These are phyloP conservation scores for Hyperoodon ampullatus DNA, from an alignment of 2,113 vertebrate species.

Conservation along the genomic window DNA sequence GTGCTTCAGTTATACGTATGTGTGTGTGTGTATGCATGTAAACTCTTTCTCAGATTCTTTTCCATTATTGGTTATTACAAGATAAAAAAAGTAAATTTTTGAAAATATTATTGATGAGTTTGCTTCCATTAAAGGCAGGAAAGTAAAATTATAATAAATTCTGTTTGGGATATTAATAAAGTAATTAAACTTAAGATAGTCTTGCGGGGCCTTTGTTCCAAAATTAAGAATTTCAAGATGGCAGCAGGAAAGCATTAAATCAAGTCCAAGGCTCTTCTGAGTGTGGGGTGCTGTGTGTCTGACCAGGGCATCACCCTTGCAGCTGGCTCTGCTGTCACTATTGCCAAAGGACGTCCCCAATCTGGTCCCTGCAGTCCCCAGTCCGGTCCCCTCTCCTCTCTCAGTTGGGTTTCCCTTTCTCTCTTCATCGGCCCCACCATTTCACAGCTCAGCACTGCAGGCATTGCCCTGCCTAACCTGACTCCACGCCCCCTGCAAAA, in stretches of 20 bases:
- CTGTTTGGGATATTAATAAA: neutral
- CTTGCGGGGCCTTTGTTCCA: too few species aligned
- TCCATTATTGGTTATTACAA: too few species aligned
- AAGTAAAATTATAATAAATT: neutral
- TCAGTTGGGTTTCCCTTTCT: neutral
- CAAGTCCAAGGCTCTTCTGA: rapidly evolving
- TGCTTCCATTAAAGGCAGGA: neutral
- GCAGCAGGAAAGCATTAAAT: neutral
- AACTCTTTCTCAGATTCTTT: too few species aligned
- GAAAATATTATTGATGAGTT: neutral
- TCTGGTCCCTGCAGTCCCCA: too few species aligned
- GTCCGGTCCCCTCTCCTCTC: neutral
- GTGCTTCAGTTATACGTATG: too few species aligned
- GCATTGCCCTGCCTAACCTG: neutral
- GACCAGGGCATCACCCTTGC: rapidly evolving
- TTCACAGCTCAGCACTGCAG: neutral
- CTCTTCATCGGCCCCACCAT: rapidly evolving
- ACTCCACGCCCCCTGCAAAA: rapidly evolving
- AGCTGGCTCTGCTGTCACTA: neutral
- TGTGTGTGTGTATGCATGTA: too few species aligned
- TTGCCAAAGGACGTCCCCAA: rapidly evolving
- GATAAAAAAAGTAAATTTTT: neutral
- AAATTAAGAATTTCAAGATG: neutral
- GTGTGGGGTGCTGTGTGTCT: rapidly evolving
- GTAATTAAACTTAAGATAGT: neutral